Evolutionary conservation across 2,113 vertebrate genomes (phyloP), one percentile per base, ranked within the genome.

Genomic region (Chionodraco myersi): DNA sequence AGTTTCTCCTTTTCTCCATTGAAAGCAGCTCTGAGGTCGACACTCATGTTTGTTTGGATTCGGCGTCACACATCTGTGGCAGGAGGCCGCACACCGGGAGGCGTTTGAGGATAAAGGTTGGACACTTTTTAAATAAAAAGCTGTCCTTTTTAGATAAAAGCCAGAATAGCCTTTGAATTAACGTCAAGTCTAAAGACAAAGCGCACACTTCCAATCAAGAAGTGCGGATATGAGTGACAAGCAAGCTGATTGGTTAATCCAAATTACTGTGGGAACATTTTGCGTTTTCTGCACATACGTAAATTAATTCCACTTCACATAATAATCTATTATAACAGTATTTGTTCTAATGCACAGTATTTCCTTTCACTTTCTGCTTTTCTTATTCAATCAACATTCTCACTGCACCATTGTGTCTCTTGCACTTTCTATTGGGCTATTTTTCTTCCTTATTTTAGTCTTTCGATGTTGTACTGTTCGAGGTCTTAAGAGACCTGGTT

Each of bases 41-140:
- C 30, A 52, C 8, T 16, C n/a, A 3, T 9, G 48, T 48, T 83
- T 78, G 63, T 72, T 81, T 30, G 64, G n/a, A 62, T 72, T 51
- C 44, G 41, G 61, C 21, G 1, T 66, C 54, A 48, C 66, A 80
- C 75, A 62, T 61, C 70, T 87, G 75, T 30, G 34, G 59, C 54
- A 10, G 70, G n/a, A 18, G 70, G 72, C 44, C 1, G 41, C 21
- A 5, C 2, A 60, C 74, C 75, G 70, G 1, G 66, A 81, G 66
- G n/a, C 41, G n/a, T 36, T 7, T 59, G 56, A 82, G 65, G 65
- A 66, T 45, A 61, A 63, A 34, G 3, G 21, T 30, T 76, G 41
- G 59, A 49, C 61, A 64, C 76, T 5, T 21, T 2, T 11, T 30
- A 41, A 41, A 1, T 5, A 48, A 62, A 61, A 75, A 49, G 21